phyloP scores from a whole-genome alignment of 2,113 vertebrate genomes.

The Cariama cristata region DNA sequence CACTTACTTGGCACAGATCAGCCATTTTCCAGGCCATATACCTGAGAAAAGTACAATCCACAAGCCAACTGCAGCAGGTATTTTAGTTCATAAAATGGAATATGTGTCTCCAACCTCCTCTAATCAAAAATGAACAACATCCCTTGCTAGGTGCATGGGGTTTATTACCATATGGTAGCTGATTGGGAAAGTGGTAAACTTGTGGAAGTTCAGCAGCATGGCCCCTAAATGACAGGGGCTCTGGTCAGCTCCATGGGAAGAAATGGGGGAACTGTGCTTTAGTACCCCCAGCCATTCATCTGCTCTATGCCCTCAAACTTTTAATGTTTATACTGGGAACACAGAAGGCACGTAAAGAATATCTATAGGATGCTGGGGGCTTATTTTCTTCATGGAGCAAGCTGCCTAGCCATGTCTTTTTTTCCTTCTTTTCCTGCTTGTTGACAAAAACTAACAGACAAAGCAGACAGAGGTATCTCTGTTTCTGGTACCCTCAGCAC shows the following conservation, averaged over 20 bases:
- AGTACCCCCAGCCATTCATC: background rate
- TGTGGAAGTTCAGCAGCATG: background rate
- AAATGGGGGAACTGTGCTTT: background rate
- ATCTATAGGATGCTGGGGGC: background rate
- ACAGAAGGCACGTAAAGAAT: background rate
- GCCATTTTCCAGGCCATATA: slow-evolving; percentile 46
- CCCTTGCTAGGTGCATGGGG: background rate
- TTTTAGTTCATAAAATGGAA: slow-evolving; percentile 41
- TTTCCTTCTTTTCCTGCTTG: background rate
- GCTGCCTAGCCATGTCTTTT: background rate
- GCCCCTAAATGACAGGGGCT: background rate
- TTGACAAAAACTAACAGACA: slow-evolving; percentile 30
- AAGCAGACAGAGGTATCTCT: background rate
- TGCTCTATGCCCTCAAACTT: background rate
- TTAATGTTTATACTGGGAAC: background rate
- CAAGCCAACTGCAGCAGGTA: slow-evolving; percentile 54
- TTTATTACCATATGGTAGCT: slow-evolving; percentile 57
- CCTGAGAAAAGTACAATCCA: slow-evolving; percentile 55
- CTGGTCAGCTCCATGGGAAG: background rate
- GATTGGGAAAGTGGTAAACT: background rate
- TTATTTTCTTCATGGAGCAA: background rate
- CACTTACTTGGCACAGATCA: slow-evolving; percentile 54
- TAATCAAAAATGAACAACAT: slow-evolving; percentile 32
- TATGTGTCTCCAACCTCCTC: slow-evolving; percentile 14
- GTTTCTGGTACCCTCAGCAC: background rate